Evolutionary conservation across 2,888 invertebrate genomes (phyloP).

Genomic region (Lasioglossum leucozonium): DNA sequence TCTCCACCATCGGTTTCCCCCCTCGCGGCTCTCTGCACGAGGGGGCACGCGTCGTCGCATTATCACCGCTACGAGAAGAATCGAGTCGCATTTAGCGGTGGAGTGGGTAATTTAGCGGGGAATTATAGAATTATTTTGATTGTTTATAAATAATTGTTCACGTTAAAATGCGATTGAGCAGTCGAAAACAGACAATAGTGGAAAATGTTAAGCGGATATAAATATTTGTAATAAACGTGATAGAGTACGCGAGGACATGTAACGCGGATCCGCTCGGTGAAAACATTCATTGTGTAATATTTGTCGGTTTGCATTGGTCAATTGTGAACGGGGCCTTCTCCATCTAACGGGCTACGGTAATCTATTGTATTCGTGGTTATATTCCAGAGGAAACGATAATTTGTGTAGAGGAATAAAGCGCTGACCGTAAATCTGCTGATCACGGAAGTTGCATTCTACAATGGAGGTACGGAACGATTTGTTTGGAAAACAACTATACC

Average conservation of each 20-base stretch:
- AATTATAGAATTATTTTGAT: no score
- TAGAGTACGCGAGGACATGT: background rate
- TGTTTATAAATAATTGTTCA: no score
- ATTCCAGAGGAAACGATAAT: slow-evolving; percentile 6
- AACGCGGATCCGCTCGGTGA: slow-evolving; percentile 25
- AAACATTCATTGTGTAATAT: slow-evolving; percentile 35
- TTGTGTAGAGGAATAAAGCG: background rate
- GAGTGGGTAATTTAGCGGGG: no score
- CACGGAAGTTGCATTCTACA: background rate
- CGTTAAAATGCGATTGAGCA: background rate
- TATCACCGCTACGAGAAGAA: no score
- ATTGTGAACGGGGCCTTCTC: slow-evolving; percentile 11
- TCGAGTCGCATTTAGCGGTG: no score
- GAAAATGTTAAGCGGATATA: background rate
- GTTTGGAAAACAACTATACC: background rate
- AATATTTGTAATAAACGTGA: slow-evolving; percentile 31
- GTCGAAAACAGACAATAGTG: background rate
- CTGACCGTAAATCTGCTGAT: slow-evolving; percentile 3
- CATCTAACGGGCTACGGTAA: background rate
- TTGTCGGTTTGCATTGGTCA: slow-evolving; percentile 3
- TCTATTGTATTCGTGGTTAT: slow-evolving; percentile 15
- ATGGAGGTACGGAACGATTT: background rate
- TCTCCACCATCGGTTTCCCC: no score
- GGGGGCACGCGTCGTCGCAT: no score
- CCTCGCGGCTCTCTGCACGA: no score